Conservation (phyloP, 2,113 vertebrate genomes). For the Pangasianodon hypophthalmus region DNA sequence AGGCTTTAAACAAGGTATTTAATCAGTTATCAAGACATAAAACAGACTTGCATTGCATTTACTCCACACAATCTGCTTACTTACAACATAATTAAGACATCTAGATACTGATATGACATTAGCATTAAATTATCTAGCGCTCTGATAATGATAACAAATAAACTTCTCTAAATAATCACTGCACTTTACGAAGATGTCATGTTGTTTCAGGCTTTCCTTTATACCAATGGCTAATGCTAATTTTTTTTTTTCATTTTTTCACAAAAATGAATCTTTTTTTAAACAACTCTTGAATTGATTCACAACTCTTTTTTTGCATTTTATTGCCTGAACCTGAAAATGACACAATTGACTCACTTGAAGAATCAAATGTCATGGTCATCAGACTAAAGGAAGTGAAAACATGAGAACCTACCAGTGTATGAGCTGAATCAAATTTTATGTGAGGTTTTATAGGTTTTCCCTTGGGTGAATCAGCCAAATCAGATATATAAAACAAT, state of each 20-base stretch:
- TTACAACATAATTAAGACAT: neutral
- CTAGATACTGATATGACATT: neutral
- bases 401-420: neutral
- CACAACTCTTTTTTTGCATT: neutral
- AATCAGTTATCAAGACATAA: neutral
- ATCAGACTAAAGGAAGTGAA: neutral
- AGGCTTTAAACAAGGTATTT: neutral
- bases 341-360: neutral
- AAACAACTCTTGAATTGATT: neutral
- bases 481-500: conserved; percentile 3
- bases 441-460: neutral
- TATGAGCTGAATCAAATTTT: neutral
- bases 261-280: neutral
- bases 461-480: neutral
- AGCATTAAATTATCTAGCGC: neutral
- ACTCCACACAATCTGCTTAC: neutral
- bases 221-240: neutral
- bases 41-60: neutral
- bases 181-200: neutral
- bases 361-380: neutral
- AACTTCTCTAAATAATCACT: neutral
- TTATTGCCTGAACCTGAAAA: neutral
- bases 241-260: neutral
- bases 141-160: neutral
- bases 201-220: neutral